A percentile compares a stretch with the other conserved stretches of the same genome.
phyloP scores from a whole-genome alignment of 2,888 invertebrate species.

The Epiblema foenella region DNA sequence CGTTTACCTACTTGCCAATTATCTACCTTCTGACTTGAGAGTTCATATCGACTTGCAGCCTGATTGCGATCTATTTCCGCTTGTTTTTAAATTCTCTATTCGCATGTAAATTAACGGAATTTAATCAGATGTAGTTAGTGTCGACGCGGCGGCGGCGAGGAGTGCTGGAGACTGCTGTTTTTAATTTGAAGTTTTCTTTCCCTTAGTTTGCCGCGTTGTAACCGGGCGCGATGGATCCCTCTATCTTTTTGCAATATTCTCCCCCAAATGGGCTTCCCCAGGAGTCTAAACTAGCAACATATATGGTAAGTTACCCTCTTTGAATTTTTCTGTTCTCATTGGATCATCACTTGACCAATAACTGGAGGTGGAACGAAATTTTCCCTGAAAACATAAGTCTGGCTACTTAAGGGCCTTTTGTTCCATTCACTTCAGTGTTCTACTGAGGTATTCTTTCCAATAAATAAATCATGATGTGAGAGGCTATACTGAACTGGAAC shows the following conservation, averaged over 20 bases:
- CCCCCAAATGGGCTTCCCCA: slow-evolving; percentile 91
- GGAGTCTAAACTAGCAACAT: slow-evolving; percentile 93
- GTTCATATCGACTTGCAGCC: slow-evolving; percentile 25
- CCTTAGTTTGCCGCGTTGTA: slow-evolving; percentile 59
- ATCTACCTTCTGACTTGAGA: slow-evolving; percentile 20
- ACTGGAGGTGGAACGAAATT: slow-evolving; percentile 7
- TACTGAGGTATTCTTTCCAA: not conserved
- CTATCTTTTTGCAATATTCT: slow-evolving; percentile 87
- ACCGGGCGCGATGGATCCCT: slow-evolving; percentile 88
- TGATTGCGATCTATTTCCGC: slow-evolving; percentile 27
- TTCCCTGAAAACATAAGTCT: not conserved
- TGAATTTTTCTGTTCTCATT: not conserved
- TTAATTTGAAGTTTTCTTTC: slow-evolving; percentile 49
- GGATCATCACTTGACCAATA: not conserved
- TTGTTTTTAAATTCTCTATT: slow-evolving; percentile 12
- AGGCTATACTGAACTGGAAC: not conserved
- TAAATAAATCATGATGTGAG: not conserved
- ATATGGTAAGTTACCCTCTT: slow-evolving; percentile 86
- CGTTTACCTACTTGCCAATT: slow-evolving; percentile 40
- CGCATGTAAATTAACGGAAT: slow-evolving; percentile 11
- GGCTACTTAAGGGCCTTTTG: slow-evolving; percentile 4
- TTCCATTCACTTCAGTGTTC: not conserved
- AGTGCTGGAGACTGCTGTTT: slow-evolving; percentile 9
- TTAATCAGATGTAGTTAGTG: slow-evolving; percentile 3
- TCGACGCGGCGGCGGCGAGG: not conserved